Percentiles rank a stretch among this genome's conserved stretches.
These are phyloP conservation scores for Anolis sagrei DNA, from an alignment of 2,113 vertebrate species.

Conservation along the genomic window DNA sequence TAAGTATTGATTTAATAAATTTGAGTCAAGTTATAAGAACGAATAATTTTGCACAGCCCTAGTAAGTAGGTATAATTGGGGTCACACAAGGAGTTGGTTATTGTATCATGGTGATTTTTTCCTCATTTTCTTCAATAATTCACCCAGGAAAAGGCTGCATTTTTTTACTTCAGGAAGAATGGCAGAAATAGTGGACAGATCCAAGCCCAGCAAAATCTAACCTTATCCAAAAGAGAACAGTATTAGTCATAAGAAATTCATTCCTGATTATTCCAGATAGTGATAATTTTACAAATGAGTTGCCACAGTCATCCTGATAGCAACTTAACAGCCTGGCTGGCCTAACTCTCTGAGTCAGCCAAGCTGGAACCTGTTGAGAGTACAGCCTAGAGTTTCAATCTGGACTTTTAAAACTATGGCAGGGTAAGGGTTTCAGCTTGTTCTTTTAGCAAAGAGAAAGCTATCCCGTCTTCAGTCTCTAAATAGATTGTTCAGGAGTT, in stretches of 20 bases:
- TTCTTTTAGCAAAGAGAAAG: background rate
- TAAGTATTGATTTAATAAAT: too few species aligned
- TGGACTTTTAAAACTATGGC: background rate
- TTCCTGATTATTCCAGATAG: background rate
- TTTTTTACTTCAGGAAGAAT: background rate
- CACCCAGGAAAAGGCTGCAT: background rate
- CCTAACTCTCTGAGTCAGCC: background rate
- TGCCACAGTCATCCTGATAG: too few species aligned
- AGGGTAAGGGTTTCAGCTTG: background rate
- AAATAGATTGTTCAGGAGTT: background rate
- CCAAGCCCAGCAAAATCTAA: background rate
- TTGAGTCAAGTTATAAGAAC: too few species aligned
- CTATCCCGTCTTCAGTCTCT: background rate
- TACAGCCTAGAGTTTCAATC: background rate
- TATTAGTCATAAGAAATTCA: background rate
- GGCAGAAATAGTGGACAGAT: too few species aligned
- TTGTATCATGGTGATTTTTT: background rate
- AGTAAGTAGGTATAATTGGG: background rate
- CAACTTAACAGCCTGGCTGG: background rate
- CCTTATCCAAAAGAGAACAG: background rate
- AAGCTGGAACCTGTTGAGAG: background rate
- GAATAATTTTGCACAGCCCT: too few species aligned
- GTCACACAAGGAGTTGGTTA: background rate
- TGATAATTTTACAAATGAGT: background rate
- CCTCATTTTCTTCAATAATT: background rate